A percentile compares a stretch with the other conserved stretches of the same genome.
These are phyloP conservation scores for Erinaceus europaeus DNA, from an alignment of 2,113 vertebrate species.

Conservation along the genomic window DNA sequence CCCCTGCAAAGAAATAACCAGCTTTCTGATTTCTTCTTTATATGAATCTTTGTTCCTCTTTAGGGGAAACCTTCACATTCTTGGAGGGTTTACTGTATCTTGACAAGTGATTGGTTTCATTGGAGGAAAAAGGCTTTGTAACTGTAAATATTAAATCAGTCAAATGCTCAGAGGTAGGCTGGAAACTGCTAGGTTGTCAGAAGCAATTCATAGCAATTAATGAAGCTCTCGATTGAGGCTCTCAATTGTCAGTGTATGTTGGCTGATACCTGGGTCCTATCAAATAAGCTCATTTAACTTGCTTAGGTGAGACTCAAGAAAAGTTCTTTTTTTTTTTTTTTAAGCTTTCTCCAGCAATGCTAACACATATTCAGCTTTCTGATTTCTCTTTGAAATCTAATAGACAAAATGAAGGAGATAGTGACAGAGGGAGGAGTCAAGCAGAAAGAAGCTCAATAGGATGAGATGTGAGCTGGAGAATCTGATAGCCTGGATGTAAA, in stretches of 20 bases:
- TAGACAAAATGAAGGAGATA: background rate
- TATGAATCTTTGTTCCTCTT: background rate
- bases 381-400: background rate
- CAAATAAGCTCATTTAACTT: background rate
- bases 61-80: background rate
- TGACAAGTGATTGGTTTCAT: background rate
- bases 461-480: background rate
- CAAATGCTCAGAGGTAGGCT: background rate
- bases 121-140: background rate
- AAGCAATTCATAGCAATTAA: background rate
- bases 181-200: background rate
- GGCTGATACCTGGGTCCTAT: background rate
- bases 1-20: background rate
- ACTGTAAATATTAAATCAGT: background rate
- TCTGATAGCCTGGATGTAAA: background rate
- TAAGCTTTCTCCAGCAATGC: background rate
- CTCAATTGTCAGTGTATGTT: background rate
- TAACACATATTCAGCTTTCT: background rate
- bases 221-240: background rate
- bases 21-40: background rate
- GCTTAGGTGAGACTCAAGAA: background rate
- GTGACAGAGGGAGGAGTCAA: accelerated
- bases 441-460: background rate
- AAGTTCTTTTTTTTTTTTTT: background rate
- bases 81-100: background rate